Percentiles rank a stretch among this genome's conserved stretches.
These are phyloP conservation scores for Grammomys dolichurus DNA, from an alignment of 2,113 vertebrate species.

Conservation along the genomic window DNA sequence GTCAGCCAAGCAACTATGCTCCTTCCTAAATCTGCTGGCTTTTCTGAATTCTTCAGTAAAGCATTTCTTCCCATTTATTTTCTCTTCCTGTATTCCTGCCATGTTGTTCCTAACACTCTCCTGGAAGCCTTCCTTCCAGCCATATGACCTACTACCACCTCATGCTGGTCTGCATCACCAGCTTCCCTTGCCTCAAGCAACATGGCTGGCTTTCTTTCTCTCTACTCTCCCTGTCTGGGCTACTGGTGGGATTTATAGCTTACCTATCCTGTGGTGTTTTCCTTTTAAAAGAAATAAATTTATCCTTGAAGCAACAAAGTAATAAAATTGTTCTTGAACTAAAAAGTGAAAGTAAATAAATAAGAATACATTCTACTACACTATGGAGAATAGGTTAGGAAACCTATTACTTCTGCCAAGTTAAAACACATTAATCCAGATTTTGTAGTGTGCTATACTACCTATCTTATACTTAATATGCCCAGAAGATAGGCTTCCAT, in stretches of 20 bases:
- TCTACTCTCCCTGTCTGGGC: neutral
- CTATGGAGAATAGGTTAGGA: neutral
- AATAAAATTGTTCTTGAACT: neutral
- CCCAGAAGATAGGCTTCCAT: neutral
- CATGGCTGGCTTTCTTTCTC: no score
- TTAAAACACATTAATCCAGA: neutral
- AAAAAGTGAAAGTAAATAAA: neutral
- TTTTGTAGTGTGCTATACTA: neutral
- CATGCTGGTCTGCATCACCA: no score
- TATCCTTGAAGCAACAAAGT: neutral
- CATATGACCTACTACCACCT: neutral
- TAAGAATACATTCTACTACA: neutral
- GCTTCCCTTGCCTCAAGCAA: no score
- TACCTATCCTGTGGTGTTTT: neutral
- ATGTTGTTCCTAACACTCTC: neutral
- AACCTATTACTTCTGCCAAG: neutral
- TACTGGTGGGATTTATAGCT: neutral
- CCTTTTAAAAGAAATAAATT: neutral
- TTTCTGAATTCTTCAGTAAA: neutral
- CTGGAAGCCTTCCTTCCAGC: neutral
- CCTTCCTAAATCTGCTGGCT: no score
- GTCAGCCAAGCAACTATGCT: neutral
- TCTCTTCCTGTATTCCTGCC: neutral
- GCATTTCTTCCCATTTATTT: neutral
- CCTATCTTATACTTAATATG: neutral